A percentile compares a stretch with the other conserved stretches of the same genome.
Evolutionary conservation across 2,797 vertebrate genomes (phyloP).

Genomic region (Saxicola maurus): DNA sequence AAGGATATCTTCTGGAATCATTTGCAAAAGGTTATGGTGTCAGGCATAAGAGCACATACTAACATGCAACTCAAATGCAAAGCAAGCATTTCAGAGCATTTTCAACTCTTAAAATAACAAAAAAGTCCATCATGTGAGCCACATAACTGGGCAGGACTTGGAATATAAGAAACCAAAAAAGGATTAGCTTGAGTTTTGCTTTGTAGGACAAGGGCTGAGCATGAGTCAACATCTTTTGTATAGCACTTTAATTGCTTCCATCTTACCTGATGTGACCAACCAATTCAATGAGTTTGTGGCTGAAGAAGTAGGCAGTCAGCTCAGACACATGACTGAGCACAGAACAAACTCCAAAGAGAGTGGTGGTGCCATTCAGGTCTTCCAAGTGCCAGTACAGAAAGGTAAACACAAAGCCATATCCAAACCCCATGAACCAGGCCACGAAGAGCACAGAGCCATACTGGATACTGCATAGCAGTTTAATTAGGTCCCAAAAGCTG

Average conservation of each 20-base stretch:
- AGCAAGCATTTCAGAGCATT: background rate
- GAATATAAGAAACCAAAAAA: background rate
- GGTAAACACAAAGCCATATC: constrained; percentile 96
- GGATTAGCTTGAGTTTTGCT: background rate
- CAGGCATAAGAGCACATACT: background rate
- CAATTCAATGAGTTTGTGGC: constrained; percentile 95
- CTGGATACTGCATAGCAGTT: constrained; percentile 87
- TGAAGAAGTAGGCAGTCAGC: constrained; percentile 93
- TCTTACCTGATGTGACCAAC: constrained; percentile 93
- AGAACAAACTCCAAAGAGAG: constrained; percentile 94
- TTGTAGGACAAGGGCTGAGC: background rate
- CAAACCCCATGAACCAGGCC: constrained; percentile 98
- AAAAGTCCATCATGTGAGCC: background rate
- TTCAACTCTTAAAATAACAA: background rate
- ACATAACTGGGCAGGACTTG: background rate
- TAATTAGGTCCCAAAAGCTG: constrained; percentile 79
- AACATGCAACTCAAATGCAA: background rate
- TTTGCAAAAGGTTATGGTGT: background rate
- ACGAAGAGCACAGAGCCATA: constrained; percentile 93
- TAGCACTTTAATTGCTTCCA: background rate
- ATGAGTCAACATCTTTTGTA: background rate
- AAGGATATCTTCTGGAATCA: background rate
- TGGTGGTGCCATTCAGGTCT: constrained; percentile 91
- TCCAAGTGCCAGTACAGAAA: constrained; percentile 97
- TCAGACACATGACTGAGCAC: constrained; percentile 92